A percentile compares a stretch with the other conserved stretches of the same genome.
phyloP scores from a whole-genome alignment of 2,888 invertebrate species.

The Plebejus anna region DNA sequence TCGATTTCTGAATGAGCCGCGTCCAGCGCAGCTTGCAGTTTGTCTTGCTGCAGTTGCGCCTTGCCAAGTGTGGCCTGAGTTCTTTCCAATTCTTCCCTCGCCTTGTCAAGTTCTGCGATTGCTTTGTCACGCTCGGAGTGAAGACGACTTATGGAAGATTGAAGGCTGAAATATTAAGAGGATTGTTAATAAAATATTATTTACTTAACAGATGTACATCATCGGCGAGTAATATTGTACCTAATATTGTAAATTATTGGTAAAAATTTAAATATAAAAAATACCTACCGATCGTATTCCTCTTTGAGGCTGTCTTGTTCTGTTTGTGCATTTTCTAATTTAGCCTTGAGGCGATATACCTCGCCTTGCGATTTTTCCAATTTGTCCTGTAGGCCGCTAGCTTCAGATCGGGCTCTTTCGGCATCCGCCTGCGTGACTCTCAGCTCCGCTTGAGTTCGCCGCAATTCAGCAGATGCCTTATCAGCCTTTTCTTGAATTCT shows the following conservation, averaged over 20 bases:
- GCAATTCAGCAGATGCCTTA: constrained; percentile 89
- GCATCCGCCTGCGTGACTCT: constrained; percentile 95
- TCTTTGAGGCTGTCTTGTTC: constrained; percentile 96
- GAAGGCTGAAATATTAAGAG: constrained; percentile 73
- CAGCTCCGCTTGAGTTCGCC: constrained; percentile 93
- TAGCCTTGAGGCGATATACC: constrained; percentile 95
- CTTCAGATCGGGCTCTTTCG: constrained; percentile 91
- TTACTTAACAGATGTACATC: no score
- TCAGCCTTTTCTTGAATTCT: constrained; percentile 91
- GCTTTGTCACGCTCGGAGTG: constrained; percentile 94
- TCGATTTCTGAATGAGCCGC: constrained; percentile 95
- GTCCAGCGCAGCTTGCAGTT: constrained; percentile 92
- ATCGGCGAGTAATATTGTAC: no score
- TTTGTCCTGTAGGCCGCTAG: constrained; percentile 93
- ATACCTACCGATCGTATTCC: constrained; percentile 87
- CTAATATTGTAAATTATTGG: no score
- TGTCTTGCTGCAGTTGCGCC: constrained; percentile 94
- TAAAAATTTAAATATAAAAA: neutral
- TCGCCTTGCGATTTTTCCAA: constrained; percentile 96
- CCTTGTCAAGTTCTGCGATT: constrained; percentile 90
- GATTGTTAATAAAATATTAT: no score
- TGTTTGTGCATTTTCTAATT: constrained; percentile 96
- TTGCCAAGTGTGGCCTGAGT: constrained; percentile 94
- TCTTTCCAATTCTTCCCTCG: constrained; percentile 92
- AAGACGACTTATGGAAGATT: constrained; percentile 89